Percentiles rank a stretch among this genome's conserved stretches.
Conservation (phyloP, 2,888 invertebrate genomes). For the Piscicola geometra region DNA sequence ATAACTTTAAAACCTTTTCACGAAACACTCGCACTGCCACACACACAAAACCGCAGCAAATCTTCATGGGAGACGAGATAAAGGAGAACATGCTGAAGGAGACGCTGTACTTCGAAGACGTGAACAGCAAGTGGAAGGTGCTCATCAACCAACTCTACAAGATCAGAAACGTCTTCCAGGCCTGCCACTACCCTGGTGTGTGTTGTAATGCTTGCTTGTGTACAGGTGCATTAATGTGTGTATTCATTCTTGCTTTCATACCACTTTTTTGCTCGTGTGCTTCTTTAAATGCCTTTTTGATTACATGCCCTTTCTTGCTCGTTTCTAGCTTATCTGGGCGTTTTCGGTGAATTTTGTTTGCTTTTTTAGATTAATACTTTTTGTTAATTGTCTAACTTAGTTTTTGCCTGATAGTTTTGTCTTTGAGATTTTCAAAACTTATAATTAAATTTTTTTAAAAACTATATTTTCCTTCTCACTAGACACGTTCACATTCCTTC, state of each 20-base stretch:
- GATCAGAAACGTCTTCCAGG: slow-evolving; percentile 55
- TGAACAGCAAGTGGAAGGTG: slow-evolving; percentile 69
- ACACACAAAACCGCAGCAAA: too few species aligned
- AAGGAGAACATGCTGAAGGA: slow-evolving; percentile 70
- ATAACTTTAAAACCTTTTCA: neutral
- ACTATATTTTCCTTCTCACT: neutral
- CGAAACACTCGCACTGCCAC: neutral
- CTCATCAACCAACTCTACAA: slow-evolving; percentile 60
- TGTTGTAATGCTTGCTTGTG: too few species aligned
- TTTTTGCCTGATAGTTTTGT: neutral
- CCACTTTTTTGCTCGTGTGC: too few species aligned
- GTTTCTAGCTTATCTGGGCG: too few species aligned
- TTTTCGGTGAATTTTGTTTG: too few species aligned
- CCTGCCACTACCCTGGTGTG: slow-evolving; percentile 56
- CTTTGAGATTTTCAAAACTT: neutral
- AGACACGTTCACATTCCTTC: neutral
- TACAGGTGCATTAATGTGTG: too few species aligned
- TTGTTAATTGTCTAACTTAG: neutral
- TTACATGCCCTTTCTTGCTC: too few species aligned
- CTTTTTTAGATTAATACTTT: neutral
- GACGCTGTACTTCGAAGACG: slow-evolving; percentile 68
- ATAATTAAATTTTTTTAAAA: neutral
- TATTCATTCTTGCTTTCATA: too few species aligned
- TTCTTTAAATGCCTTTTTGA: too few species aligned
- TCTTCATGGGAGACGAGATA: slow-evolving; percentile 81